A percentile compares a stretch with the other conserved stretches of the same genome.
These are phyloP conservation scores for Bedellia somnulentella DNA, from an alignment of 2,888 invertebrate genomes.

Conservation along the genomic window DNA sequence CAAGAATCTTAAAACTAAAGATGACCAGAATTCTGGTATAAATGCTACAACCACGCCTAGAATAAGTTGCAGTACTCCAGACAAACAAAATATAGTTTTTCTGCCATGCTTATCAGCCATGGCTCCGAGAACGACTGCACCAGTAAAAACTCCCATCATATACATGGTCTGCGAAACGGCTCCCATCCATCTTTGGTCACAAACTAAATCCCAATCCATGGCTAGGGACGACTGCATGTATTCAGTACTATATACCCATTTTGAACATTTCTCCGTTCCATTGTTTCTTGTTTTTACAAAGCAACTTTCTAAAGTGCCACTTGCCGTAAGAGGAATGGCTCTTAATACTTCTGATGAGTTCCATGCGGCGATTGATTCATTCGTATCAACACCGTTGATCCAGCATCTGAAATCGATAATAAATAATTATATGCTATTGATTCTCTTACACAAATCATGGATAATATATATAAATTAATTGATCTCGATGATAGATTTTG, in stretches of 20 bases:
- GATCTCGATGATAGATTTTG: too few species aligned
- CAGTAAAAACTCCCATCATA: conserved; percentile 85
- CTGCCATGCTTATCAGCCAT: conserved; percentile 83
- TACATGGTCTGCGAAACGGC: conserved; percentile 76
- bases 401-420: conserved; percentile 55
- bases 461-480: too few species aligned
- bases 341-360: conserved; percentile 53
- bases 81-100: conserved; percentile 80
- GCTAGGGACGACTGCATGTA: conserved; percentile 73
- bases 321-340: conserved; percentile 58
- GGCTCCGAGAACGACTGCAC: conserved; percentile 78
- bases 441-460: neutral
- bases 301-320: conserved; percentile 65
- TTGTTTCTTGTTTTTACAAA: conserved; percentile 46
- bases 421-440: conserved; percentile 4
- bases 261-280: conserved; percentile 24
- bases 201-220: conserved; percentile 84
- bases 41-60: conserved; percentile 76
- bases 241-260: conserved; percentile 73
- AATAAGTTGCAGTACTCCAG: conserved; percentile 72
- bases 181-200: conserved; percentile 78
- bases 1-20: conserved; percentile 67
- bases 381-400: conserved; percentile 64
- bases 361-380: conserved; percentile 52
- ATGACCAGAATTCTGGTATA: conserved; percentile 75